These are phyloP conservation scores for Danio rerio DNA, from an alignment of 2,113 vertebrate species.

Conservation along the genomic window GRCz12tu NC_133185.1:37856501-37857000, in stretches of 20 bases:
- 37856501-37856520: no score
- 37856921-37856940: conserved; percentile 23
- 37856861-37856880: background rate
- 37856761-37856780: background rate
- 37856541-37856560: no score
- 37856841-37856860: background rate
- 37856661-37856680: no score
- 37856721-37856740: no score
- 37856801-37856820: background rate
- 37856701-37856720: background rate
- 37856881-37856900: conserved; percentile 57
- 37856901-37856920: conserved; percentile 55
- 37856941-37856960: background rate
- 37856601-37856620: no score
- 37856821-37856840: background rate
- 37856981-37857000: conserved; percentile 21
- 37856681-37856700: background rate
- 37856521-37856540: no score
- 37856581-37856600: no score
- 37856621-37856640: no score
- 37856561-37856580: no score
- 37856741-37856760: background rate
- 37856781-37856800: background rate
- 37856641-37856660: no score
- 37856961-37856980: conserved; percentile 42